Base-by-base conservation (phyloP, 1,140 invertebrate species). In the Aradophagus sp. region DNA sequence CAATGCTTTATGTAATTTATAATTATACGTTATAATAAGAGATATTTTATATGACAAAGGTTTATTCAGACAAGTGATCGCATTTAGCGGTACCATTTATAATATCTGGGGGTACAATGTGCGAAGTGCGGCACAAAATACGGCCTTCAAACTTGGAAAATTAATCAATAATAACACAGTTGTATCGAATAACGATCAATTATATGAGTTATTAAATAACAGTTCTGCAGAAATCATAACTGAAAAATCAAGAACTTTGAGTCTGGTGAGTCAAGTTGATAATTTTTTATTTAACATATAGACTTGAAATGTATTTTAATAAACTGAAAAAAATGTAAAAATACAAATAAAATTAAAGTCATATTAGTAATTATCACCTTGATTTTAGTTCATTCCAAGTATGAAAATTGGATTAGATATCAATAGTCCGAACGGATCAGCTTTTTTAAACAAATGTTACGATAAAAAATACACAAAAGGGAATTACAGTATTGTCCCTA, bases 61-160 rank as follows among this genome's bases (percentile, higher is more conserved):
- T 16, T 41, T 61, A 23, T 48, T 48, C 16, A 3, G 26, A 1
- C 34, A 61, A 48, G 15, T 41, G 1, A 48, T 61, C 5, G 32
- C 31, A 3, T 34, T 61, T 1, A 61, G 56, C 14, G 56, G 56
- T 26, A 61, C 56, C 1, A 16, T 61, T 27, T 48, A 17, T 16
- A 61, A 61, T 12, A n/a, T 14, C 12, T 61, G 56, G 56, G 56
- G 56, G 7, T 61, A 15, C 26, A 10, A 6, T 16, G 32, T 11
- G 5, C n/a, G 42, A 31, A 0, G 1, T 0, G 35, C 39, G 41
- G 19, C 56, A 2, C 0, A 34, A 15, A 10, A 1, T 15, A 20
- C 6, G 3, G 44, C 44, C 11, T 20, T 17, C 3, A 7, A 2
- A 12, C n/a, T 61, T 6, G 56, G 19, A 7, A 19, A 13, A 27